Conservation (phyloP, 2,888 invertebrate genomes). For the Catotricha subobsoleta region DNA sequence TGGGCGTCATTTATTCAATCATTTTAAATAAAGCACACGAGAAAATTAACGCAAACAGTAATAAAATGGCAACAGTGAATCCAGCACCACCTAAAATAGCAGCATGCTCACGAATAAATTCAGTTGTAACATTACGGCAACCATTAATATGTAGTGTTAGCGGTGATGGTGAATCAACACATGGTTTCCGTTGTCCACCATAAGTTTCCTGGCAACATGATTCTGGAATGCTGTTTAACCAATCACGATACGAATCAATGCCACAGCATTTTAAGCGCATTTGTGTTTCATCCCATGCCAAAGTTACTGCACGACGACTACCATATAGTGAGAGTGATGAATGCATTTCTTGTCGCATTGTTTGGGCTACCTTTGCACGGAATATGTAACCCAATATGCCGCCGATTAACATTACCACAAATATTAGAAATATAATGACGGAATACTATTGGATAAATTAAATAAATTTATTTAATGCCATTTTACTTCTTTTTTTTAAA, state of each 20-base stretch:
- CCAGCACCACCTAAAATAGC: conserved; percentile 64
- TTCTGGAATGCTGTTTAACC: conserved; percentile 51
- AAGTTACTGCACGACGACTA: conserved; percentile 40
- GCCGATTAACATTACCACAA: conserved; percentile 77
- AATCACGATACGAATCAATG: conserved; percentile 54
- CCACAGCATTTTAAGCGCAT: conserved; percentile 71
- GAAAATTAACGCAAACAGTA: conserved; percentile 72
- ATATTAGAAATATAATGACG: conserved; percentile 70
- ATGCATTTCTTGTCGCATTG: conserved; percentile 60
- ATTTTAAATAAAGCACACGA: conserved; percentile 70
- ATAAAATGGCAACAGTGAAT: conserved; percentile 62
- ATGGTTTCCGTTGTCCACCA: conserved; percentile 30
- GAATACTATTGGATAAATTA: conserved; percentile 52
- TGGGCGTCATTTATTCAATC: conserved; percentile 51
- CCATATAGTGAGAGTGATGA: conserved; percentile 59
- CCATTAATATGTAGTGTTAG: conserved; percentile 43
- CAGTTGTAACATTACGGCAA: conserved; percentile 52
- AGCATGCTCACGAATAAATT: conserved; percentile 59
- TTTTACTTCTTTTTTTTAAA: too few relatives aligned
- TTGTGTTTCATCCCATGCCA: conserved; percentile 81
- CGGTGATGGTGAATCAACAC: conserved; percentile 21
- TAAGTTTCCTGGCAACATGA: conserved; percentile 56
- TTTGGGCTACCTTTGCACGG: conserved; percentile 59
- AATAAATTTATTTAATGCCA: conserved; percentile 5
- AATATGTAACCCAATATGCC: conserved; percentile 84